Conservation (phyloP, 2,113 vertebrate species). For the Aptenodytes forsteri region DNA sequence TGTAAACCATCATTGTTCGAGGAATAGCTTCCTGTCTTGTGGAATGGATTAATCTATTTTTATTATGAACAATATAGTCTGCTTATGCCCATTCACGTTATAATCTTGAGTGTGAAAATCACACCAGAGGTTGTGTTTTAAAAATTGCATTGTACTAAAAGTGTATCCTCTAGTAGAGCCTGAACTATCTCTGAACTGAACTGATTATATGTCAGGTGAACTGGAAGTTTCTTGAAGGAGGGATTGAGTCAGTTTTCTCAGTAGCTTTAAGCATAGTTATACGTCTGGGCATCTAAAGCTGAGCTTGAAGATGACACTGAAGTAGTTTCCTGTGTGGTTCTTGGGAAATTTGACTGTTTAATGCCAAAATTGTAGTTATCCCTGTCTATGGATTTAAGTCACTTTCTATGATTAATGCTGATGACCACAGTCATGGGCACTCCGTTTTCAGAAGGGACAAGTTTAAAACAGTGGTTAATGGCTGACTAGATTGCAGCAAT, state of each 20-base stretch:
- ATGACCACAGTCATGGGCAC: background rate
- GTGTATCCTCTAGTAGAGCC: background rate
- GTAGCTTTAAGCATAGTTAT: background rate
- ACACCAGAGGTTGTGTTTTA: background rate
- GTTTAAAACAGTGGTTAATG: background rate
- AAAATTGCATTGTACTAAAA: background rate
- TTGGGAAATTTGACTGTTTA: background rate
- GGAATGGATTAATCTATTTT: background rate
- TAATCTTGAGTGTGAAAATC: background rate
- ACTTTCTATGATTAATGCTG: background rate
- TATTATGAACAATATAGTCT: background rate
- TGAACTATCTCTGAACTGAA: background rate
- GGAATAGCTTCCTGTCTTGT: background rate
- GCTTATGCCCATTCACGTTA: background rate
- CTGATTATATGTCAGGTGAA: background rate
- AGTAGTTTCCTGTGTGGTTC: background rate
- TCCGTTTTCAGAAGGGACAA: background rate
- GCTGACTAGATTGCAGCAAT: background rate
- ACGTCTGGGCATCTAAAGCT: background rate
- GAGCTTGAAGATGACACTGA: background rate
- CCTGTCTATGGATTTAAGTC: background rate
- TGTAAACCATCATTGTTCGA: background rate
- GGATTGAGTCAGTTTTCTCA: background rate
- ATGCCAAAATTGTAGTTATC: background rate
- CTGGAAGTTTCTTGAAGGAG: background rate